These are phyloP conservation scores for Sebastes hubbsi DNA, from an alignment of 2,797 vertebrate genomes.

Conservation along the genomic window DNA sequence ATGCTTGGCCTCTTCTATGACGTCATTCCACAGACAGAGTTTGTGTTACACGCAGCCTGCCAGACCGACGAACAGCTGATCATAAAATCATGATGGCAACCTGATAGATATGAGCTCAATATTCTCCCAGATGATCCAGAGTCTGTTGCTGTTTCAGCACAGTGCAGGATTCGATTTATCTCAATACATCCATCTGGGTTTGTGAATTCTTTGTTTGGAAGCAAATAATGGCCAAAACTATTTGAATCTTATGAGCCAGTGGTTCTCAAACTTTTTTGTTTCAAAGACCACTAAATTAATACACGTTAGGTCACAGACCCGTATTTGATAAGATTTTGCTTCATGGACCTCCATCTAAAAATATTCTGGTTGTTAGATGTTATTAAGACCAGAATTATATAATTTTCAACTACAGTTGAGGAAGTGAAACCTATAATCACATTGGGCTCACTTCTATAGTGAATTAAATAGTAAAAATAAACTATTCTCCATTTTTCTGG, in stretches of 20 bases:
- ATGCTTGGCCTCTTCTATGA: slow-evolving; percentile 53
- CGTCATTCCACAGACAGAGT: slow-evolving; percentile 45
- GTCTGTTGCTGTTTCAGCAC: slow-evolving; percentile 23
- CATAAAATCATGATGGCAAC: slow-evolving; percentile 50
- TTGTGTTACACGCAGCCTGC: slow-evolving; percentile 49
- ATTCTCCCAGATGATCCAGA: slow-evolving; percentile 22
- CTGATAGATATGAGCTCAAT: slow-evolving; percentile 50
- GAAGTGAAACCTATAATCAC: too few relatives aligned
- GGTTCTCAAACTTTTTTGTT: too few relatives aligned
- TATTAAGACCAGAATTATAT: too few relatives aligned
- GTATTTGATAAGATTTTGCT: accelerated
- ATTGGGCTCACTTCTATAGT: too few relatives aligned
- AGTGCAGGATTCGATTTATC: not conserved
- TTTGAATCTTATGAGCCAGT: too few relatives aligned
- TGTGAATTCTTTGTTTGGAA: not conserved
- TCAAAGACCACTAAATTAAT: too few relatives aligned
- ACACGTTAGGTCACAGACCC: too few relatives aligned
- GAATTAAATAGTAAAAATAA: too few relatives aligned
- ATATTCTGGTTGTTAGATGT: too few relatives aligned
- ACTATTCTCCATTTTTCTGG: too few relatives aligned
- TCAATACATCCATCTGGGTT: slow-evolving; percentile 18
- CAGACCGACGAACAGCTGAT: slow-evolving; percentile 62
- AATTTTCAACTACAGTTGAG: too few relatives aligned
- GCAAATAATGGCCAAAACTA: not conserved
- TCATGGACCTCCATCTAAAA: too few relatives aligned